A percentile compares a stretch with the other conserved stretches of the same genome.
phyloP scores from a whole-genome alignment of 2,888 invertebrate genomes.

The Pterobdella sp. region DNA sequence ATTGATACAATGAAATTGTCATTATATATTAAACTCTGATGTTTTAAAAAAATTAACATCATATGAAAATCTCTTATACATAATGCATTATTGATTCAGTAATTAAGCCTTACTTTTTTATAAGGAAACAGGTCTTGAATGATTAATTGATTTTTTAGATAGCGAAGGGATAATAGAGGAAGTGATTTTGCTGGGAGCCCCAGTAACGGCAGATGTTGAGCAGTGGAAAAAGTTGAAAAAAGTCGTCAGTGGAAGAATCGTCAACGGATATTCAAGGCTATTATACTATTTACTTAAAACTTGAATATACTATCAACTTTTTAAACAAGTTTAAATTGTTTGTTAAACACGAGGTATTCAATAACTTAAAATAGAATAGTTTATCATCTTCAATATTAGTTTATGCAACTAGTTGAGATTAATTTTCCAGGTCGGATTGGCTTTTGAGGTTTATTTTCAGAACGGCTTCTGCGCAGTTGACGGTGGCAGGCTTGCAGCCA shows the following conservation, averaged over 20 bases:
- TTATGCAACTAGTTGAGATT: neutral
- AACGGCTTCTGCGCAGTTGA: conserved; percentile 58
- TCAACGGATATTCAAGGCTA: conserved; percentile 62
- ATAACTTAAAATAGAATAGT: too few species aligned
- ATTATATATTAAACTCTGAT: too few species aligned
- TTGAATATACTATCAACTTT: neutral
- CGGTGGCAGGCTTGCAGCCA: conserved; percentile 59
- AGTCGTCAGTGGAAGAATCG: conserved; percentile 60
- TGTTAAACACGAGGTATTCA: too few species aligned
- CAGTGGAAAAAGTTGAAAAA: conserved; percentile 56
- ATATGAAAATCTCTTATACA: too few species aligned
- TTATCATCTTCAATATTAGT: too few species aligned
- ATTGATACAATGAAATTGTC: neutral
- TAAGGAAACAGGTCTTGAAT: too few species aligned
- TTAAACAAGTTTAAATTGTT: neutral
- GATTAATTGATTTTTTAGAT: conserved; percentile 40
- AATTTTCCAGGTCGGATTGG: conserved; percentile 57
- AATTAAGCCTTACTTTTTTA: too few species aligned
- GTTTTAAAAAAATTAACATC: too few species aligned
- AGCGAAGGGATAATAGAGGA: conserved; percentile 61
- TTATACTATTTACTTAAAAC: neutral
- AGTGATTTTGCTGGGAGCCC: conserved; percentile 61
- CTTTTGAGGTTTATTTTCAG: conserved; percentile 61
- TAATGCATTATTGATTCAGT: too few species aligned
- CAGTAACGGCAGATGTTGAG: conserved; percentile 57